These are phyloP conservation scores for Baccha elongata DNA, from an alignment of 2,888 invertebrate genomes.

Conservation along the genomic window DNA sequence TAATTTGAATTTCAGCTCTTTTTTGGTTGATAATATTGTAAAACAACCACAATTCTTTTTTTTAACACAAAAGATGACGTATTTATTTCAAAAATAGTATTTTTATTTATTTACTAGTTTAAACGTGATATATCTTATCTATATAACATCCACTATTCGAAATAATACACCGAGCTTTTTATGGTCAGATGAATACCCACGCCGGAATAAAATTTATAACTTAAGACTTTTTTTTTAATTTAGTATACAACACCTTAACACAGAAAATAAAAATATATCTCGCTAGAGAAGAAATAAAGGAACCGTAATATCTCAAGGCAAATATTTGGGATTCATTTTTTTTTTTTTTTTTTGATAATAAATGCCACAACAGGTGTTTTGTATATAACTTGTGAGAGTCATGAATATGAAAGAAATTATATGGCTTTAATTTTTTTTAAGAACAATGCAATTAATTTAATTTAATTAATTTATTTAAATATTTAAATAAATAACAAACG, in stretches of 20 bases:
- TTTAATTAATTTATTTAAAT: constrained; percentile 25
- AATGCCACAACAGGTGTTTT: constrained; percentile 59
- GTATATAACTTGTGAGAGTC: constrained; percentile 4
- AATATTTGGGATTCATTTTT: constrained; percentile 25
- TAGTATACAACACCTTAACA: constrained; percentile 25
- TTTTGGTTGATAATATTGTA: no score
- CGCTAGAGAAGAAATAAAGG: constrained; percentile 26
- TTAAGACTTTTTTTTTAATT: constrained; percentile 7
- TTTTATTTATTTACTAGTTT: constrained; percentile 1
- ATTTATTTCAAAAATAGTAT: constrained; percentile 28
- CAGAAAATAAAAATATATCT: constrained; percentile 29
- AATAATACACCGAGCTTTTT: constrained; percentile 59
- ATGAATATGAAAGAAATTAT: not conserved
- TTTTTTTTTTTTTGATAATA: constrained; percentile 16
- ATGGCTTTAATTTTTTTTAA: not conserved
- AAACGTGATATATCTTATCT: constrained; percentile 59
- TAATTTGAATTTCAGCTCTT: no score
- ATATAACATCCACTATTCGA: constrained; percentile 47
- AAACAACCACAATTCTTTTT: no score
- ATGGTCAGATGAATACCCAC: constrained; percentile 56
- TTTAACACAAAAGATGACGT: no score
- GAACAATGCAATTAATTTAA: constrained; percentile 36
- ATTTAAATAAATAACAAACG: constrained; percentile 9
- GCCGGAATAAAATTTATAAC: constrained; percentile 28
- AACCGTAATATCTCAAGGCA: constrained; percentile 42